A percentile compares a stretch with the other conserved stretches of the same genome.
Evolutionary conservation across 2,113 vertebrate genomes (phyloP).

Genomic region (Ploceus nigricollis): DNA sequence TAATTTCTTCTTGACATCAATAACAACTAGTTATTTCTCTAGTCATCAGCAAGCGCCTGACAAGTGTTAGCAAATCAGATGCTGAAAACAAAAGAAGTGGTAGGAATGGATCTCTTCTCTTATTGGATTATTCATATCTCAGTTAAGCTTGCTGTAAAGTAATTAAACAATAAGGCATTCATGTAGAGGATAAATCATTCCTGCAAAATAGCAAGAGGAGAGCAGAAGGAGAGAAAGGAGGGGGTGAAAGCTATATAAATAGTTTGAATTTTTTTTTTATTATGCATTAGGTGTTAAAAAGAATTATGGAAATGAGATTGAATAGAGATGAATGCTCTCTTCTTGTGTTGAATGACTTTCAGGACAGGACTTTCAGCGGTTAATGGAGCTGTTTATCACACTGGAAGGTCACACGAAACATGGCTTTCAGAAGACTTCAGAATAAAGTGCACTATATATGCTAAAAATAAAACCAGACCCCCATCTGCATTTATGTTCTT

Average conservation of each 20-base stretch:
- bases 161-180: slow-evolving; percentile 28
- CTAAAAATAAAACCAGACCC: background rate
- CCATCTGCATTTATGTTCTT: background rate
- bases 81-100: background rate
- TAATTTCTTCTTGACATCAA: background rate
- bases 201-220: background rate
- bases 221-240: background rate
- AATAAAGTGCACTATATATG: background rate
- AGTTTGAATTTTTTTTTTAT: background rate
- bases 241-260: background rate
- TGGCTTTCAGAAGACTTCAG: background rate
- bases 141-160: background rate
- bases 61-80: background rate
- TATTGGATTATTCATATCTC: slow-evolving; percentile 16
- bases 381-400: slow-evolving; percentile 48
- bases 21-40: background rate
- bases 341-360: background rate
- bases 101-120: background rate
- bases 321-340: background rate
- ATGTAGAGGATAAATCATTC: background rate
- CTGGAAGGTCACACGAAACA: background rate
- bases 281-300: background rate
- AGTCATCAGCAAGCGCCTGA: background rate
- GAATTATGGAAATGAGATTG: slow-evolving; percentile 39
- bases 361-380: background rate